Evolutionary conservation across 1,140 invertebrate species (phyloP).

Genomic region (Diorhabda sublineata): DNA sequence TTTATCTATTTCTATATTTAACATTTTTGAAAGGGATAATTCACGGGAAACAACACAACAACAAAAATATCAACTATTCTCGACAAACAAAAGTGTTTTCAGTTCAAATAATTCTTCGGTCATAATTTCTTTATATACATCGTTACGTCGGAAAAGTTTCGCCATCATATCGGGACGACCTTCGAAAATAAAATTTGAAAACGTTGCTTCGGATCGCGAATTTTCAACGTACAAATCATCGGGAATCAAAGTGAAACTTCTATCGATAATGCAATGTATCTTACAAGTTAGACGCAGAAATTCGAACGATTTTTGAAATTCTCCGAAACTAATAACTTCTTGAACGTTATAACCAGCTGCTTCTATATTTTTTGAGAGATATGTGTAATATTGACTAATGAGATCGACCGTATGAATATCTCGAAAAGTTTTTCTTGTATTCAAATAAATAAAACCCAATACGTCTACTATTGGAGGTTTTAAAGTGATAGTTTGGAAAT

Average conservation of each 20-base stretch:
- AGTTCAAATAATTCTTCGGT: conserved; percentile 15
- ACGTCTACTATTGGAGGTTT: conserved; percentile 44
- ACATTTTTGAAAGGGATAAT: neutral
- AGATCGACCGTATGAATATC: neutral
- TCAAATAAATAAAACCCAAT: conserved; percentile 1
- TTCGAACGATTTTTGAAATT: conserved; percentile 9
- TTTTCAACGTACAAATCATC: neutral
- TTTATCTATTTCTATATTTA: too few species aligned
- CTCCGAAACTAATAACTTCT: conserved; percentile 6
- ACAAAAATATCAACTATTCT: neutral
- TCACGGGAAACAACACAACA: neutral
- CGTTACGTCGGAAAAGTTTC: neutral
- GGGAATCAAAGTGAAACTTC: conserved; percentile 7
- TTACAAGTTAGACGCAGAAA: neutral
- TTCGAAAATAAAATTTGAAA: conserved; percentile 11
- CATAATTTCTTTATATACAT: conserved; percentile 3
- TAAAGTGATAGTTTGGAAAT: conserved; percentile 56
- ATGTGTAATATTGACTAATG: conserved; percentile 7
- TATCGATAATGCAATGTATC: conserved; percentile 9
- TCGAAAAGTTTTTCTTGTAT: conserved; percentile 12
- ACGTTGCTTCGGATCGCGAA: neutral
- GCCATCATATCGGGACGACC: conserved; percentile 7
- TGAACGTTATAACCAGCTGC: neutral
- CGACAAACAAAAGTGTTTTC: neutral
- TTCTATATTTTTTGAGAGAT: neutral